phyloP scores from a whole-genome alignment of 1,140 invertebrate genomes.

The Drosophila pandora region DNA sequence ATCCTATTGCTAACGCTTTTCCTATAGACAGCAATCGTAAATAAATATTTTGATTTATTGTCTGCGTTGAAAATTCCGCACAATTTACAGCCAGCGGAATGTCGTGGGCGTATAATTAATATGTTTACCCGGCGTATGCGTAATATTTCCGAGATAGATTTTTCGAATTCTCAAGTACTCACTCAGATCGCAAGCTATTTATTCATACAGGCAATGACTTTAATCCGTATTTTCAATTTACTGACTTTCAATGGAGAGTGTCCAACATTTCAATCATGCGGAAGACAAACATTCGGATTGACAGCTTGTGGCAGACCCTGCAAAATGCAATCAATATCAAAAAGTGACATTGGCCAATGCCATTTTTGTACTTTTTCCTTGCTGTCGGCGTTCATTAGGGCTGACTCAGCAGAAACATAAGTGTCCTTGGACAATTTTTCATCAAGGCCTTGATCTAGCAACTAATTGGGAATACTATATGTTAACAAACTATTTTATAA shows the following conservation, averaged over 20 bases:
- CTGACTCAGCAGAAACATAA: slow-evolving; percentile 17
- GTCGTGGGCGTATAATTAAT: slow-evolving; percentile 52
- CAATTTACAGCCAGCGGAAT: slow-evolving; percentile 47
- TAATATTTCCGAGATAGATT: slow-evolving; percentile 23
- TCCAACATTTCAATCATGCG: slow-evolving; percentile 34
- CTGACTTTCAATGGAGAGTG: slow-evolving; percentile 13
- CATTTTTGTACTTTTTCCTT: slow-evolving; percentile 2
- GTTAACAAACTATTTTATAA: not conserved
- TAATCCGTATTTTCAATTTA: not conserved
- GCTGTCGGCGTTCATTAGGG: slow-evolving; percentile 50
- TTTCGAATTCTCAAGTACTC: not conserved
- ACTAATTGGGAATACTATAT: not conserved
- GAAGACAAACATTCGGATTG: slow-evolving; percentile 23
- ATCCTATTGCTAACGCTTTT: slow-evolving; percentile 44
- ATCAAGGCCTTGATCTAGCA: not conserved
- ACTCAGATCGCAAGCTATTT: not conserved
- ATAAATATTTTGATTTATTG: slow-evolving; percentile 65
- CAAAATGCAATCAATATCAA: slow-evolving; percentile 67
- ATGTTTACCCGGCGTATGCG: slow-evolving; percentile 55
- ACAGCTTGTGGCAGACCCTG: slow-evolving; percentile 38
- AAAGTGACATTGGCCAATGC: slow-evolving; percentile 32
- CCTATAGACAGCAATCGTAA: slow-evolving; percentile 55
- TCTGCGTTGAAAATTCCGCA: slow-evolving; percentile 42
- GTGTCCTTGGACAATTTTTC: not conserved
- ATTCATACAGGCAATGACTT: not conserved